Conservation (phyloP, 2,797 vertebrate genomes). For the Falco rusticolus region DNA sequence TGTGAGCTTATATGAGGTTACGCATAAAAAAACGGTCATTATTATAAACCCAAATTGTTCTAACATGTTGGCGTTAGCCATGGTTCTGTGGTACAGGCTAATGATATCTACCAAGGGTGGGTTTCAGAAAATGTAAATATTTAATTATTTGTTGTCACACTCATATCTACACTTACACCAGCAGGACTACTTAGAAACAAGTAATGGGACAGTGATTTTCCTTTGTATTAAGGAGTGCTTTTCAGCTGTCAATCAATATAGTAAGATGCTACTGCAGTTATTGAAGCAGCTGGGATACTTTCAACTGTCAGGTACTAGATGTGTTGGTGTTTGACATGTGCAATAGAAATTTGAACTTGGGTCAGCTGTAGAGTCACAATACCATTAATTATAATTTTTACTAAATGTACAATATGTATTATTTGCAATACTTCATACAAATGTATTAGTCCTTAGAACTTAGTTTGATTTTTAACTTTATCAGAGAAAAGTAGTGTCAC, state of each 20-base stretch:
- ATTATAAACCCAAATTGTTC: neutral
- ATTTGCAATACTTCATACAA: neutral
- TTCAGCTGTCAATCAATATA: neutral
- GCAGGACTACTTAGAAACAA: neutral
- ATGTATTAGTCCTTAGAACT: neutral
- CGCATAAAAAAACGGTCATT: neutral
- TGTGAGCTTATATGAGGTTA: neutral
- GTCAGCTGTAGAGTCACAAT: neutral
- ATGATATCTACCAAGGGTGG: neutral
- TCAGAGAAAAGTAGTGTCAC: neutral
- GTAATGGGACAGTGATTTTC: neutral
- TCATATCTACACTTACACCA: neutral
- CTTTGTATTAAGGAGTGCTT: neutral
- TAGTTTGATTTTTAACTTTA: neutral
- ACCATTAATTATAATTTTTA: neutral
- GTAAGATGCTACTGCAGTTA: neutral
- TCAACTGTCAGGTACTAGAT: neutral
- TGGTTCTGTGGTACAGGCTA: neutral
- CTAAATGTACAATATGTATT: neutral
- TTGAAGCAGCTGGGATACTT: neutral
- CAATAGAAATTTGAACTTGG: neutral
- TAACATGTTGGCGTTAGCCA: neutral
- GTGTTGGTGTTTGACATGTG: neutral
- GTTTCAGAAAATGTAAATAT: neutral
- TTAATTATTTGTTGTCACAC: neutral